Base-by-base conservation (phyloP, 2,888 invertebrate species). In the Tetranychus piercei region DNA sequence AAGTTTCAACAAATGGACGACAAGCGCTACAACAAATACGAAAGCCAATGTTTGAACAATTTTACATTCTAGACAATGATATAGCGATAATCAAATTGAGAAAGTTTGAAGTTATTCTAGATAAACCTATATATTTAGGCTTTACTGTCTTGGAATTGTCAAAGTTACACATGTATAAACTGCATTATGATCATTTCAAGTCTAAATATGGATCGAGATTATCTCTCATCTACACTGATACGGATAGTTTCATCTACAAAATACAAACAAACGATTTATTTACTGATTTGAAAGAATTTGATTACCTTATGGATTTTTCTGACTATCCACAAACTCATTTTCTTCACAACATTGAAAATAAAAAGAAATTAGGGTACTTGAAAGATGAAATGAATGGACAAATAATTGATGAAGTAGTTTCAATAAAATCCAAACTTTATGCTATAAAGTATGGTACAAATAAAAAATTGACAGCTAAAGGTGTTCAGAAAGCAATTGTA, bases 301-400 rank as follows among this genome's bases (percentile, higher is more conserved):
- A 43, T 1, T 9, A 71, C n/a, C 18, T 75, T 15, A 80, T 78
- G 72, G 79, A 80, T 74, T 79, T 79, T 1, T 78, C 77, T 71
- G 79, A 81, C 71, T 82, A 81, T 78, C 79, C 80, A 8, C 72
- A 74, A 75, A 73, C 75, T 66, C 78, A 80, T 76, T 55, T 43
- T 20, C 72, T 79, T 11, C 73, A 79, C 72, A 74, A 67, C 45
- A 74, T 66, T 6, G 72, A 43, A 64, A 81, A 81, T 77, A 81
- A 81, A 74, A 81, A 81, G 75, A 78, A 78, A n/a, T 43, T 81
- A 22, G 81, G 81, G 6, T 79, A 80, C 74, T 78, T 80, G 74
- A 81, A 81, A 78, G 80, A 81, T 76, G 80, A 81, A 78, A 77
- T 78, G 44, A 78, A 78, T 74, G 79, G 79, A 6, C 67, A 65